phyloP scores from a whole-genome alignment of 2,888 invertebrate genomes.

The Theodoxus fluviatilis region DNA sequence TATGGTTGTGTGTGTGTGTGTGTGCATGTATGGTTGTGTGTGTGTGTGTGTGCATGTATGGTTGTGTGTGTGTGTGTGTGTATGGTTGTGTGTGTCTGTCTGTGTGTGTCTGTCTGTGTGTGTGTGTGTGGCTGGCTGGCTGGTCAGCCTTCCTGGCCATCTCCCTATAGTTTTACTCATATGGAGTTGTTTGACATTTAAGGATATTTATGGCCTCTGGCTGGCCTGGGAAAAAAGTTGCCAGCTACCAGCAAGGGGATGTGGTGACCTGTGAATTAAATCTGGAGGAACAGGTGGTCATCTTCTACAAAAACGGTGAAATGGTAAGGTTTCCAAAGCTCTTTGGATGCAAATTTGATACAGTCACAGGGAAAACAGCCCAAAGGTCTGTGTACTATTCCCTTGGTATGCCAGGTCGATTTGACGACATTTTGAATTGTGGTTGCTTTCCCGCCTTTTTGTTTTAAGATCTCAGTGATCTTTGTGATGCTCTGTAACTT shows the following conservation, averaged over 20 bases:
- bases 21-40: background rate
- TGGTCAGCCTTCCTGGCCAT: background rate
- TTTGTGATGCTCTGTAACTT: no score
- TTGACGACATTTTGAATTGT: no score
- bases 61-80: constrained; percentile 3
- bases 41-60: background rate
- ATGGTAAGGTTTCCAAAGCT: constrained; percentile 27
- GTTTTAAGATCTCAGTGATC: background rate
- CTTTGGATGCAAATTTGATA: no score
- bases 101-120: background rate
- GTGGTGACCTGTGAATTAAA: constrained; percentile 43
- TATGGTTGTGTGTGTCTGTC: background rate
- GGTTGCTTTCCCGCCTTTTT: background rate
- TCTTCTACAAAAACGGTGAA: constrained; percentile 40
- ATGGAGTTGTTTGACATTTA: no score
- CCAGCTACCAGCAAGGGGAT: constrained; percentile 39
- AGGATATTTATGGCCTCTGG: constrained; percentile 48
- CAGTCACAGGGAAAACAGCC: no score
- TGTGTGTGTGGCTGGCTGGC: background rate
- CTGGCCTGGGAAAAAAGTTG: constrained; percentile 33
- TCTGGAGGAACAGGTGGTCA: constrained; percentile 38
- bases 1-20: background rate
- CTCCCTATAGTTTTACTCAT: constrained; percentile 9
- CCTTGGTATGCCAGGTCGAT: no score
- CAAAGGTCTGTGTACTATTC: no score